Evolutionary conservation across 2,797 vertebrate genomes (phyloP).

Genomic region (Pseudochirops corinnae): DNA sequence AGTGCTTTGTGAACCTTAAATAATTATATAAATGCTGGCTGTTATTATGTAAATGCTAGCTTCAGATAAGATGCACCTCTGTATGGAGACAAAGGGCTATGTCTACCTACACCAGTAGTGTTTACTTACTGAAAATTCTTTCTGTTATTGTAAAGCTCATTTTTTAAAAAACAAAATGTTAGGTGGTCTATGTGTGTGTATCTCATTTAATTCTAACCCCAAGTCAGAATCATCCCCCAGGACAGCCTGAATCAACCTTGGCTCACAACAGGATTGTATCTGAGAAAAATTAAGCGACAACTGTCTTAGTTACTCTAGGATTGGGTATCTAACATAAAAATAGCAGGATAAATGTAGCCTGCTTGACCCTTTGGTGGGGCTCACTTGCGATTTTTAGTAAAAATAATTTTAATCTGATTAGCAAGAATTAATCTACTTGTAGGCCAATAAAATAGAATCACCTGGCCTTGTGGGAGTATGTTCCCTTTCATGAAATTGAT

Average conservation of each 20-base stretch:
- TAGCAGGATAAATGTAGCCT: neutral
- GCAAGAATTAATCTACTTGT: neutral
- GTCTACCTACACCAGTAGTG: neutral
- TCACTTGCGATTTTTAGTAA: neutral
- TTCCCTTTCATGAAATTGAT: neutral
- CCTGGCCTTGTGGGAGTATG: neutral
- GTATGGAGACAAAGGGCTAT: neutral
- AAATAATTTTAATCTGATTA: neutral
- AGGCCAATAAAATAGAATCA: neutral
- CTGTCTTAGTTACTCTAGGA: neutral
- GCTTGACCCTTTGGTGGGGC: neutral
- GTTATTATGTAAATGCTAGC: neutral
- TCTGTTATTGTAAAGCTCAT: neutral
- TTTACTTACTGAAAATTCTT: neutral
- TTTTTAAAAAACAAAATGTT: neutral
- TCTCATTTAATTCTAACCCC: neutral
- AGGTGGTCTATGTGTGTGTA: neutral
- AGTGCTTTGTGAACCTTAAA: neutral
- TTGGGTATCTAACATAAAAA: neutral
- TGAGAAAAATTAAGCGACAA: neutral
- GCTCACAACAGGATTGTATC: neutral
- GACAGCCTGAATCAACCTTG: neutral
- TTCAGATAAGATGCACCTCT: neutral
- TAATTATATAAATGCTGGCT: neutral
- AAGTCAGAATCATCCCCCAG: neutral